Percentiles rank a stretch among this genome's conserved stretches.
Evolutionary conservation across 2,888 invertebrate species (phyloP).

Genomic region (Hermaeophaga mercurialis): DNA sequence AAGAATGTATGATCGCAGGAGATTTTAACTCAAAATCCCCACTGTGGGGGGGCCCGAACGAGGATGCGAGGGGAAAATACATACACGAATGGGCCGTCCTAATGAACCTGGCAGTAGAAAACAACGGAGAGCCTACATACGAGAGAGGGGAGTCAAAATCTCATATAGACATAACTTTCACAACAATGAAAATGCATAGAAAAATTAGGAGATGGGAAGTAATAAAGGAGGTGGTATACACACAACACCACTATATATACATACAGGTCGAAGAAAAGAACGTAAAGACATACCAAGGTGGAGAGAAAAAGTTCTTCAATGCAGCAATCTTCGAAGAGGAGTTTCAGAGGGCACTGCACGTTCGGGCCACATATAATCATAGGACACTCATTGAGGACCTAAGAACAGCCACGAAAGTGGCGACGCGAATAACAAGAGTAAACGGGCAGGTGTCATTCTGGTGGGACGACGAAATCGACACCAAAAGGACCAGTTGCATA

Average conservation of each 20-base stretch:
- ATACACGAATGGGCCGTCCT: not conserved
- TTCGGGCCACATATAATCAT: no score
- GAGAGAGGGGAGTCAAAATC: not conserved
- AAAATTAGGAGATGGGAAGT: constrained; percentile 5
- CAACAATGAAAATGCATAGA: not conserved
- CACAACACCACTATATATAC: not conserved
- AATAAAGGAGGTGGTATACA: not conserved
- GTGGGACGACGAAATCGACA: not conserved
- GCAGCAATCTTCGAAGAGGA: not conserved
- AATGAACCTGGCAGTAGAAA: not conserved
- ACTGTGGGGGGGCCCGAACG: not conserved
- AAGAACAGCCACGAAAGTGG: not conserved
- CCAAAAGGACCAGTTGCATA: not conserved
- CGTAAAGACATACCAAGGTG: not conserved
- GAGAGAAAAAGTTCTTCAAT: not conserved
- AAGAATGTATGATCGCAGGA: no score
- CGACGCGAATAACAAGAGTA: not conserved
- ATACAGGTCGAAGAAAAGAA: not conserved
- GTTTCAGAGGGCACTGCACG: not conserved
- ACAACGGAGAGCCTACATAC: not conserved
- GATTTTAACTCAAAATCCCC: constrained; percentile 7
- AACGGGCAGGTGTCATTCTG: not conserved
- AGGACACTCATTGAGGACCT: no score
- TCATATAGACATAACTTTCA: not conserved
- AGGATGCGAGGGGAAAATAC: not conserved